Percentiles rank a stretch among this genome's conserved stretches.
Conservation (phyloP, 2,888 invertebrate species). For the Mechanitis messenoides region DNA sequence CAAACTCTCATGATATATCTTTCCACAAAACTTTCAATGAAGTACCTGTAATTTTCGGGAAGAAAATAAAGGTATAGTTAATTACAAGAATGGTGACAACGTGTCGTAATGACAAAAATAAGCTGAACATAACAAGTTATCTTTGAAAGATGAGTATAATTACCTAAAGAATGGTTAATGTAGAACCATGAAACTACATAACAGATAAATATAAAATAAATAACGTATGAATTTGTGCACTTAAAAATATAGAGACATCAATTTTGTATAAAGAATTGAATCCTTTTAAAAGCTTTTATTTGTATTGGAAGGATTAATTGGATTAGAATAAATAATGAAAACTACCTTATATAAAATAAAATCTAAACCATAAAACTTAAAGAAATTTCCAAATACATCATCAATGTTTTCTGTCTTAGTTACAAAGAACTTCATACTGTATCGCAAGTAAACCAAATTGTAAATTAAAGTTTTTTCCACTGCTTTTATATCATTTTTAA, state of each 20-base stretch:
- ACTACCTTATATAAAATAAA: neutral
- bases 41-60: slow-evolving; percentile 4
- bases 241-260: slow-evolving; percentile 4
- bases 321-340: too few relatives aligned
- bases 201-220: neutral
- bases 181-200: neutral
- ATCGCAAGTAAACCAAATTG: slow-evolving; percentile 44
- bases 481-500: slow-evolving; percentile 9
- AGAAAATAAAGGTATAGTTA: slow-evolving; percentile 10
- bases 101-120: slow-evolving; percentile 13
- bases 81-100: slow-evolving; percentile 11
- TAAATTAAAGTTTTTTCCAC: slow-evolving; percentile 25
- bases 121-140: slow-evolving; percentile 2
- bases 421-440: slow-evolving; percentile 24
- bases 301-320: too few relatives aligned
- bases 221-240: neutral
- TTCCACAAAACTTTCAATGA: slow-evolving; percentile 2
- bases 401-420: slow-evolving; percentile 1
- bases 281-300: too few relatives aligned
- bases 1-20: too few relatives aligned
- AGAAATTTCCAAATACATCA: neutral
- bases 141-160: slow-evolving; percentile 1
- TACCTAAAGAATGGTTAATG: neutral
- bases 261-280: neutral
- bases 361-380: slow-evolving; percentile 2